Base-by-base conservation (phyloP, 2,113 vertebrate genomes). In the Orientallactaga bullata region DNA sequence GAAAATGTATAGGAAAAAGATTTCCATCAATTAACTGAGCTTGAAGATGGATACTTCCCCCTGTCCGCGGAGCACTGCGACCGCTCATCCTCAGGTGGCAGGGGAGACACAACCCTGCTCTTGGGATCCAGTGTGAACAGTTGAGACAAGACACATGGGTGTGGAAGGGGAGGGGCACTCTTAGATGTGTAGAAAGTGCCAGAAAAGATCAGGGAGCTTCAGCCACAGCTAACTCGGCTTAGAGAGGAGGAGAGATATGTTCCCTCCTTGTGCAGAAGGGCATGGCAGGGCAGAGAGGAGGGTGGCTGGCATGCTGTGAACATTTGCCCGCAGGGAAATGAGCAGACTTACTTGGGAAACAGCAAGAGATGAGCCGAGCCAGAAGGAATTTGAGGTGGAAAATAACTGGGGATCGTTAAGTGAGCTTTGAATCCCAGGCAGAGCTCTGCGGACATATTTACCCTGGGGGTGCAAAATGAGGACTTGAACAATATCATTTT, bases 391-490 rank as follows among this genome's bases (percentile, higher is more conserved):
- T 21, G 51, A 47, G 32, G 37, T 39, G 8, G 37, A 15, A 68
- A 84, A 26, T 55, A 7, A n/a, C 30, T 7, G 5, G n/a, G 58
- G 23, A 18, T 6, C 32, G 32, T 39, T 16, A 42, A 66, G n/a
- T 2, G 7, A 28, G 30, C 66, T 60, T 35, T 7, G 72, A 61
- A 77, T 32, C 61, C 69, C 20, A 61, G 16, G 78, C 51, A 20
- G 37, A 39, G 30, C 20, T 37, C 28, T 24, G 12, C n/a, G 37
- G 23, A 28, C 5, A 47, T 37, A 13, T 78, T 30, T 3, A 55
- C 26, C 47, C 68, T 0, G 0, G 11, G 7, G 47, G 21, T 17
- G 3, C 26, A 12, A 61, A 4, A 20, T 15, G 32, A 61, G 7
- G 35, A 35, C 18, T 20, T 4, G 15, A 21, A 15, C 13, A 28